phyloP scores from a whole-genome alignment of 2,888 invertebrate genomes.

The Carabus problematicus region DNA sequence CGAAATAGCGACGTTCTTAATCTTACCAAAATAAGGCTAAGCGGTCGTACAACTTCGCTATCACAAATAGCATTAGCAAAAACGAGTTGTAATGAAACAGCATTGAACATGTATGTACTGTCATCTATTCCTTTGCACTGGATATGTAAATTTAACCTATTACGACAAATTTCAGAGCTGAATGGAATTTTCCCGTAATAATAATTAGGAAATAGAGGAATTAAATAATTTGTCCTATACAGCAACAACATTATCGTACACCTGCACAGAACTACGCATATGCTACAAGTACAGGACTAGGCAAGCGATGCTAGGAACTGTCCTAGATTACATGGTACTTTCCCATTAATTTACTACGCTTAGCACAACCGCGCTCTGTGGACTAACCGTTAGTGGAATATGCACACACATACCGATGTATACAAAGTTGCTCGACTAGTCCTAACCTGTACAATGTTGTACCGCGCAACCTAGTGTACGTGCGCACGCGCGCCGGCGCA shows the following conservation, averaged over 20 bases:
- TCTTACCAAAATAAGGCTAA: no score
- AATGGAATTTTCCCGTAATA: no score
- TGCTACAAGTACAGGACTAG: background rate
- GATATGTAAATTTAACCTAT: no score
- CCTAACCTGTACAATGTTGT: background rate
- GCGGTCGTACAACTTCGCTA: no score
- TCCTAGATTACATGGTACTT: conserved; percentile 28
- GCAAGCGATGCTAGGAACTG: conserved; percentile 12
- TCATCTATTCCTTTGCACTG: no score
- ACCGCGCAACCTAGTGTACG: background rate
- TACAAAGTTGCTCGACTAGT: background rate
- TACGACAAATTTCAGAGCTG: no score
- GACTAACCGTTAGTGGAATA: no score
- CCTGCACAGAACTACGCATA: background rate
- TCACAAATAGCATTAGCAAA: no score
- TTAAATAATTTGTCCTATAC: conserved; percentile 8
- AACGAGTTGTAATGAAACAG: no score
- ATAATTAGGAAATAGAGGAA: background rate
- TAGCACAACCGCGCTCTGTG: conserved; percentile 3
- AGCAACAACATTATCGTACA: conserved; percentile 1
- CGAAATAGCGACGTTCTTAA: no score
- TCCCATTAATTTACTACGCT: conserved; percentile 28
- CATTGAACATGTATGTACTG: no score
- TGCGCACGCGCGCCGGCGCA: background rate
- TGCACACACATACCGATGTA: no score